Evolutionary conservation across 2,888 invertebrate species (phyloP).

Genomic region (Crossocerus cetratus): DNA sequence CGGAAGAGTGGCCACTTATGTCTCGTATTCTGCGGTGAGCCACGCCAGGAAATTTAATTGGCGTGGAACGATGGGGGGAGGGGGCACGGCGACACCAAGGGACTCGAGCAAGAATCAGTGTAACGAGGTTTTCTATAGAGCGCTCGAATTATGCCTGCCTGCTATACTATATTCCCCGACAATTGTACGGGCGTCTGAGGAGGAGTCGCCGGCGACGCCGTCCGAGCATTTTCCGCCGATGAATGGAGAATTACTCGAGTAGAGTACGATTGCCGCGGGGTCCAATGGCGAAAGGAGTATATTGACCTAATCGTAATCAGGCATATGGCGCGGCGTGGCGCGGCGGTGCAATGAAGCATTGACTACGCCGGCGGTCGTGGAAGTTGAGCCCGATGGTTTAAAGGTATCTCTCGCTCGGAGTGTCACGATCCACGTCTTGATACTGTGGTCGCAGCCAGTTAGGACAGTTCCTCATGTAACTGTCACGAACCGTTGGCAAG

Average conservation of each 20-base stretch:
- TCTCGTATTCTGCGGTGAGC: slow-evolving; percentile 4
- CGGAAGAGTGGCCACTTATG: slow-evolving; percentile 24
- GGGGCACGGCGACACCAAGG: neutral
- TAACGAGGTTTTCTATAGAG: neutral
- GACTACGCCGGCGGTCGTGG: no score
- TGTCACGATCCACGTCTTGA: slow-evolving; percentile 47
- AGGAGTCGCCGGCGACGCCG: no score
- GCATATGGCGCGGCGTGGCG: no score
- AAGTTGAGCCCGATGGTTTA: slow-evolving; percentile 16
- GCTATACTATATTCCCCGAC: no score
- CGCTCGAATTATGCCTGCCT: no score
- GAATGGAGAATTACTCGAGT: no score
- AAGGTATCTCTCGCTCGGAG: slow-evolving; percentile 20
- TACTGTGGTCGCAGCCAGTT: slow-evolving; percentile 54
- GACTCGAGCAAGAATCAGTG: neutral
- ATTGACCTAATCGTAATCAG: no score
- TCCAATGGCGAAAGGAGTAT: no score
- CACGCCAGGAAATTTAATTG: slow-evolving; percentile 8
- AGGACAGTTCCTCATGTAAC: slow-evolving; percentile 57
- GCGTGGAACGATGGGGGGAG: neutral
- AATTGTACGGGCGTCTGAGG: no score
- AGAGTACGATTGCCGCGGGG: no score
- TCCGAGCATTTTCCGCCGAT: no score
- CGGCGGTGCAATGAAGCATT: no score
- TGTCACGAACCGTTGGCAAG: slow-evolving; percentile 61